Evolutionary conservation across 2,888 invertebrate species (phyloP), one percentile per base, ranked within the genome.

Genomic region (Oligia latruncula): DNA sequence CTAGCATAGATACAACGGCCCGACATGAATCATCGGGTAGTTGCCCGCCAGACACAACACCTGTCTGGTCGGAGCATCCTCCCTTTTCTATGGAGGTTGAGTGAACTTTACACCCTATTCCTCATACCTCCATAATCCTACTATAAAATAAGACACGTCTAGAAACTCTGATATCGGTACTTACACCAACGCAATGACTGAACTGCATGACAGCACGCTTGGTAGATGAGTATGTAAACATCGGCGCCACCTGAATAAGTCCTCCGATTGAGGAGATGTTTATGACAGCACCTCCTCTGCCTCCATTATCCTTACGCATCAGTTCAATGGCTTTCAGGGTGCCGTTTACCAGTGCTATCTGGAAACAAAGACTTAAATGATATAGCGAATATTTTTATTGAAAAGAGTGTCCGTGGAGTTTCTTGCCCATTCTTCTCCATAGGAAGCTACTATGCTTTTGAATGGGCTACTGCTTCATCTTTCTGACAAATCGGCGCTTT

Each of bases 131-230:
- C 29, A 29, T 29, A 29, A 29, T 29, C 29, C 29, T 29, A 62
- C 4, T 2, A 23, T 15, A 4, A 52, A 55, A 35, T 13, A 35
- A 35, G 11, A 49, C 17, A n/a, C 35, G 15, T 23, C 71, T 8
- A 49, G 8, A 71, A 35, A 35, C 15, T 17, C 0, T 29, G 11
- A 15, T 4, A 2, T 17, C 17, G 20, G 2, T 68, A 90, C 89
- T 90, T 82, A 93, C 93, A 35, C 92, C 92, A 80, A 92, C 82
- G 74, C 90, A 90, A 70, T 86, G 88, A 49, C 89, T 92, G 55
- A 93, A 93, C 29, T 93, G 92, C 72, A 92, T 68, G 1, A 93
- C 90, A 17, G 91, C 93, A 6, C 89, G 90, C 70, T 93, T 93
- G 0, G 90, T 90, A 0, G 89, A 90, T 43, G 83, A 84, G 70